A percentile compares a stretch with the other conserved stretches of the same genome.
These are phyloP conservation scores for Cisticola juncidis DNA, from an alignment of 2,113 vertebrate genomes.

Conservation along the genomic window DNA sequence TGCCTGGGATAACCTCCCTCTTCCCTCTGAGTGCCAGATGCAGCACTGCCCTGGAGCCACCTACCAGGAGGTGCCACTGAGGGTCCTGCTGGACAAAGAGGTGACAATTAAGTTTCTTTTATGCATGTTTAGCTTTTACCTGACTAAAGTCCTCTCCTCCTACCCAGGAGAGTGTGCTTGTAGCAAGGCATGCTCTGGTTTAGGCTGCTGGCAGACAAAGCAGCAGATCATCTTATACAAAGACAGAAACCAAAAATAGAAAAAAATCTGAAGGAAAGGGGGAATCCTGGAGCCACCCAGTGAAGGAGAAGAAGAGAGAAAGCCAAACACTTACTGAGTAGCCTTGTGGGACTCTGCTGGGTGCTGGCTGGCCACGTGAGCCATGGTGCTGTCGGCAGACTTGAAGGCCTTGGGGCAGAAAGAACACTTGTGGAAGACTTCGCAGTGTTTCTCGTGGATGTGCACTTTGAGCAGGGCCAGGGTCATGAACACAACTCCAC, in stretches of 20 bases:
- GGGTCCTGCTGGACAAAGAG: neutral
- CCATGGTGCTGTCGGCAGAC: constrained; percentile 80
- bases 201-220: neutral
- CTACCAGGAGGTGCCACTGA: neutral
- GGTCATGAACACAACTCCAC: constrained; percentile 88
- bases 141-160: neutral
- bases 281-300: neutral
- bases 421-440: constrained; percentile 92
- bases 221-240: neutral
- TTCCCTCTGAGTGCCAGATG: neutral
- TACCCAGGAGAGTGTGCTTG: fast-evolving
- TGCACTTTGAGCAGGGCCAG: constrained; percentile 87
- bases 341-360: constrained; percentile 72
- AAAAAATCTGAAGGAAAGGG: neutral
- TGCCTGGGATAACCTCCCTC: neutral
- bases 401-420: constrained; percentile 94
- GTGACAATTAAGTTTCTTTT: neutral
- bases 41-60: neutral
- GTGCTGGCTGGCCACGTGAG: constrained; percentile 87
- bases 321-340: constrained; percentile 84
- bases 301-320: neutral
- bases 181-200: neutral
- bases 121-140: neutral
- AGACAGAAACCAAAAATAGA: neutral
- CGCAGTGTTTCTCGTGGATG: constrained; percentile 91